These are phyloP conservation scores for Protaetia brevitarsis DNA, from an alignment of 1,140 invertebrate species.

Conservation along the genomic window DNA sequence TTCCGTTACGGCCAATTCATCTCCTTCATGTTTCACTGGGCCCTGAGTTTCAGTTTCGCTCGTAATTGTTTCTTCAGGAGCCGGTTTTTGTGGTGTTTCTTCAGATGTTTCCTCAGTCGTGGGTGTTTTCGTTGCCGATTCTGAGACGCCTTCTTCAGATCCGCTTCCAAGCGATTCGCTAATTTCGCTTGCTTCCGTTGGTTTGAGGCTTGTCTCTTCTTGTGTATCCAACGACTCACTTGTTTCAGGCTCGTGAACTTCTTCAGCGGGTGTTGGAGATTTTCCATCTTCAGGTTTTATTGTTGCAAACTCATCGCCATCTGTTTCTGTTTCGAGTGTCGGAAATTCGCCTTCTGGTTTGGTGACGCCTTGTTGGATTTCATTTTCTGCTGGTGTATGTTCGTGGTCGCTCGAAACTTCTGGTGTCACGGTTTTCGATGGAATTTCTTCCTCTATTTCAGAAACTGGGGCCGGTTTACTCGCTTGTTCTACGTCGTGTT, in stretches of 20 bases:
- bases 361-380: not conserved
- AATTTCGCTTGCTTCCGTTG: not conserved
- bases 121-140: not conserved
- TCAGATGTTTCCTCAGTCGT: constrained; percentile 15
- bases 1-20: no score
- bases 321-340: not conserved
- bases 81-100: not conserved
- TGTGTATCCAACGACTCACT: not conserved
- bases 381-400: not conserved
- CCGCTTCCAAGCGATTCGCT: not conserved
- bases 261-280: not conserved
- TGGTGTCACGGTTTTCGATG: not conserved
- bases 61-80: no score
- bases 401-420: no score
- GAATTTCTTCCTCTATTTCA: constrained; percentile 15
- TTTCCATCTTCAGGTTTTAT: no score
- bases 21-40: no score
- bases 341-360: not conserved
- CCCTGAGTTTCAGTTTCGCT: no score
- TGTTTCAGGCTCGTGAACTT: not conserved
- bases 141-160: not conserved
- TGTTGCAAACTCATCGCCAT: not conserved
- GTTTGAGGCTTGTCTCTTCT: not conserved
- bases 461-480: not conserved
- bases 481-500: not conserved